Conservation (phyloP, 2,797 vertebrate genomes). For the Phoebastria nigripes region DNA sequence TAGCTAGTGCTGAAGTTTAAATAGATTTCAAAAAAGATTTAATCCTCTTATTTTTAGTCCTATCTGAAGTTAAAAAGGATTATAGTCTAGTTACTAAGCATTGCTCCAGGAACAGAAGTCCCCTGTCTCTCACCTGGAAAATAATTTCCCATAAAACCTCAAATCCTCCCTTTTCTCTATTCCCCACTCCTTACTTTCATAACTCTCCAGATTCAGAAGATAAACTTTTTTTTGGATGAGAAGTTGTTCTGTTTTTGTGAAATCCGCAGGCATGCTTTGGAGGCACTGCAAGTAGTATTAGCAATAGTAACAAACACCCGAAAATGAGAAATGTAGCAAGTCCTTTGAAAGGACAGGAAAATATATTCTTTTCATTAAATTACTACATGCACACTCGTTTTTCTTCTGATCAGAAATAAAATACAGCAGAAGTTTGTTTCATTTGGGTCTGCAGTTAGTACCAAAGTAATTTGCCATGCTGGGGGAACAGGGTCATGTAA, state of each 20-base stretch:
- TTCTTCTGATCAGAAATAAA: not conserved
- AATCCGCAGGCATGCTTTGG: not conserved
- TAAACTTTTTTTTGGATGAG: not conserved
- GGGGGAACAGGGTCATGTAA: not conserved
- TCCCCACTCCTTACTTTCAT: not conserved
- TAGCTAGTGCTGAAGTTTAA: not conserved
- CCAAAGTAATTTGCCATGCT: not conserved
- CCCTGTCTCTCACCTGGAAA: not conserved
- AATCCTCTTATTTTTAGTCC: not conserved
- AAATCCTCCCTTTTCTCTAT: not conserved
- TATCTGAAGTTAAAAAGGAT: not conserved
- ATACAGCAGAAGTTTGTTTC: not conserved
- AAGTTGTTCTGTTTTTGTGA: not conserved
- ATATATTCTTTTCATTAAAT: not conserved
- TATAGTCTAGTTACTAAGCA: not conserved
- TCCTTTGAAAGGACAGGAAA: not conserved
- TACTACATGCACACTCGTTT: not conserved
- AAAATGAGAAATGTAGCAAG: not conserved
- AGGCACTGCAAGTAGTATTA: not conserved
- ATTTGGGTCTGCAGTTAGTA: not conserved
- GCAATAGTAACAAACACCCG: not conserved
- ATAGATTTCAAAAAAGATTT: not conserved
- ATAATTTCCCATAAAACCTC: not conserved
- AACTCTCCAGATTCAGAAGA: not conserved
- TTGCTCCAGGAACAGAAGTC: not conserved